Conservation (phyloP, 2,888 invertebrate genomes). For the Charanyca ferruginea region DNA sequence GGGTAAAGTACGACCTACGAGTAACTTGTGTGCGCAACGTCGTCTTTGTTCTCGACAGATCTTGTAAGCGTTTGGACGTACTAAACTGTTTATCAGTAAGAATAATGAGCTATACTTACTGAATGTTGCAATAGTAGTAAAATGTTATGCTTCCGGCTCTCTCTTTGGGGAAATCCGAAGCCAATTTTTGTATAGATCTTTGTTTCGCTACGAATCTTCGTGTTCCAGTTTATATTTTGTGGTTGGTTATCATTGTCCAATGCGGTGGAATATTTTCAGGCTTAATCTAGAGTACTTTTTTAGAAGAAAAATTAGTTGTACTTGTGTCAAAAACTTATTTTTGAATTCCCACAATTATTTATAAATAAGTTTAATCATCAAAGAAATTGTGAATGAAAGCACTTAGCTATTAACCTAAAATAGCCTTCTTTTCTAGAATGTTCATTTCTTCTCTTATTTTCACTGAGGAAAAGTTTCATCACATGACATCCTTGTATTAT, state of each 20-base stretch:
- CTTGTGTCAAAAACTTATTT: background rate
- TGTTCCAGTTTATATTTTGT: slow-evolving; percentile 41
- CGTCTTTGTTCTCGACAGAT: slow-evolving; percentile 34
- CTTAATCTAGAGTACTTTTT: background rate
- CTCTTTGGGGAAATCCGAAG: slow-evolving; percentile 62
- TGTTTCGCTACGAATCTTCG: slow-evolving; percentile 46
- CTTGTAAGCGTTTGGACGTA: slow-evolving; percentile 40
- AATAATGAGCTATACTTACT: slow-evolving; percentile 48
- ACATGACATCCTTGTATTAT: slow-evolving; percentile 10
- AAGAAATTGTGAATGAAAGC: background rate
- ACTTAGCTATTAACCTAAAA: background rate
- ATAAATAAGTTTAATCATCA: background rate
- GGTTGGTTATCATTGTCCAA: slow-evolving; percentile 9
- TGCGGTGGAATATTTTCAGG: slow-evolving; percentile 4
- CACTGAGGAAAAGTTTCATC: slow-evolving; percentile 20
- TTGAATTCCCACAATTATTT: slow-evolving; percentile 1
- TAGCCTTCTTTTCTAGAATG: background rate
- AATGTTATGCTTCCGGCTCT: slow-evolving; percentile 45
- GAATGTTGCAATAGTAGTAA: slow-evolving; percentile 50
- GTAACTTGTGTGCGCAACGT: slow-evolving; percentile 39
- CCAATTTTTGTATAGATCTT: slow-evolving; percentile 49
- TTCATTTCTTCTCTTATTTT: slow-evolving; percentile 1
- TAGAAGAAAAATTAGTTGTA: background rate
- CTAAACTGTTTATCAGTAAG: slow-evolving; percentile 53
- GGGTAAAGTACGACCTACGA: slow-evolving; percentile 32